These are phyloP conservation scores for Stegodyphus mimosarum DNA, from an alignment of 1,140 invertebrate species.

Conservation along the genomic window DNA sequence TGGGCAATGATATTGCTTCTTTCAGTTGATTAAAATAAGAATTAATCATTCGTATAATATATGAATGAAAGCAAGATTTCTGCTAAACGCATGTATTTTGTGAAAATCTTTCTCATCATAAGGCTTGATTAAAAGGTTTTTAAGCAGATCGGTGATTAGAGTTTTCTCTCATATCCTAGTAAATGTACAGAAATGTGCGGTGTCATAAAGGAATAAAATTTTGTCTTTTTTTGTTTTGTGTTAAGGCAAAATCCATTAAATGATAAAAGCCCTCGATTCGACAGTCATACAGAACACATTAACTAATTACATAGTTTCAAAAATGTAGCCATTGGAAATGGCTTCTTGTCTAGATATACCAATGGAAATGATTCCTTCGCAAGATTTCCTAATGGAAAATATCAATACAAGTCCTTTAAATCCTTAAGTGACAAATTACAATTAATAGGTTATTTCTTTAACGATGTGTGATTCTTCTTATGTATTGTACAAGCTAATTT, in stretches of 20 bases:
- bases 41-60: too few species aligned
- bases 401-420: constrained; percentile 6
- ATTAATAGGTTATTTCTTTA: constrained; percentile 29
- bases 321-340: constrained; percentile 26
- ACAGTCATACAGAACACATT: constrained; percentile 32
- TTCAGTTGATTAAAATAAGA: too few species aligned
- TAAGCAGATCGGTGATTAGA: too few species aligned
- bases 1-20: too few species aligned
- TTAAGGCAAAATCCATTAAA: constrained; percentile 47
- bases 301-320: constrained; percentile 37
- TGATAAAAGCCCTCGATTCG: constrained; percentile 37
- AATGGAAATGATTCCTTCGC: too few species aligned
- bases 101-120: too few species aligned
- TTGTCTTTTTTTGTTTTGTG: not conserved
- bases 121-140: too few species aligned
- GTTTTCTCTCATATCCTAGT: too few species aligned
- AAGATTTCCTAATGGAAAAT: constrained; percentile 33
- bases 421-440: constrained; percentile 47
- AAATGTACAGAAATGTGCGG: too few species aligned
- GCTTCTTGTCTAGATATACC: not conserved
- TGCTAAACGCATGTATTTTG: too few species aligned
- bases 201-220: not conserved
- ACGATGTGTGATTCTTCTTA: constrained; percentile 38
- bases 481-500: constrained; percentile 17
- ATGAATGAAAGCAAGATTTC: too few species aligned